Evolutionary conservation across 2,888 invertebrate genomes (phyloP).

Genomic region (Xestia c-nigrum): DNA sequence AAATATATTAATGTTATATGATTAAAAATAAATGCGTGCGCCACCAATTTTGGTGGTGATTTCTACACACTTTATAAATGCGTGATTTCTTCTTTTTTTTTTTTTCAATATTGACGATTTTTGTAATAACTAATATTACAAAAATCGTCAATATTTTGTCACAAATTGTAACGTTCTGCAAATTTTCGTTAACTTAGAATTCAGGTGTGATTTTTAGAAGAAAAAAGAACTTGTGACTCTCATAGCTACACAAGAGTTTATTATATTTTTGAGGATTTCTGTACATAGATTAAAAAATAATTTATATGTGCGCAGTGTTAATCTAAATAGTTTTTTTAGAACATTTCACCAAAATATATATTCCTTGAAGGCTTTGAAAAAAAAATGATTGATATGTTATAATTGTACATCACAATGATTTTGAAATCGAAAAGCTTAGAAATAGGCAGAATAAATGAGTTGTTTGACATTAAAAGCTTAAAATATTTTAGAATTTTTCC

Average conservation of each 20-base stretch:
- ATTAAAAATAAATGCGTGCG: constrained; percentile 55
- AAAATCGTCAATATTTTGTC: constrained; percentile 18
- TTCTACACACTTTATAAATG: too few species aligned
- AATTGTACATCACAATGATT: constrained; percentile 81
- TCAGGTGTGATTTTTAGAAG: constrained; percentile 1
- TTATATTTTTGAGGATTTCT: constrained; percentile 39
- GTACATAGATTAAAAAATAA: constrained; percentile 73
- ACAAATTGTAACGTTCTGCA: constrained; percentile 14
- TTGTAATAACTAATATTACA: constrained; percentile 11
- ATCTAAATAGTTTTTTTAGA: constrained; percentile 69
- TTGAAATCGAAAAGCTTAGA: constrained; percentile 62
- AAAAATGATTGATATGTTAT: constrained; percentile 83
- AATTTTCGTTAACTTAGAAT: constrained; percentile 26
- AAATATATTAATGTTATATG: constrained; percentile 65
- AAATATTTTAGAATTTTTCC: constrained; percentile 39
- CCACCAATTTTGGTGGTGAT: constrained; percentile 18
- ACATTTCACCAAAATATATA: constrained; percentile 81
- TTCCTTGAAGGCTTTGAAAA: constrained; percentile 73
- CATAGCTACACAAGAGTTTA: constrained; percentile 23
- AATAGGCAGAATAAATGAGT: constrained; percentile 40
- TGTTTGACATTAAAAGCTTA: constrained; percentile 7
- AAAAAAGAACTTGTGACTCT: constrained; percentile 10
- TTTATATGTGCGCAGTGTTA: constrained; percentile 70
- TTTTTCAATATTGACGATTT: too few species aligned
- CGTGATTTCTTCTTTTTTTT: too few species aligned